These are phyloP conservation scores for Corythornis cristatus DNA, from an alignment of 2,113 vertebrate species.

Conservation along the genomic window DNA sequence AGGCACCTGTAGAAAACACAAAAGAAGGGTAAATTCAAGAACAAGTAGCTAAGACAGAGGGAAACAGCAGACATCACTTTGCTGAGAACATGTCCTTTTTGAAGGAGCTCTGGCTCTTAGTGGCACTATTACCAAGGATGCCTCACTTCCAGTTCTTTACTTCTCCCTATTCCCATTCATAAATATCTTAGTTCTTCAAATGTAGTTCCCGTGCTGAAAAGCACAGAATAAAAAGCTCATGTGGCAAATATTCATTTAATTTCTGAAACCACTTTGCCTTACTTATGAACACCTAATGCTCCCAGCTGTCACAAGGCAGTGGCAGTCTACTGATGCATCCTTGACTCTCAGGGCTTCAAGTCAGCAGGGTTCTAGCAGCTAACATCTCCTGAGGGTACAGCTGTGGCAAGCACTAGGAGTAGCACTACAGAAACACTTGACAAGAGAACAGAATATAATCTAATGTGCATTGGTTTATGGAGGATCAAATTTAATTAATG, in stretches of 20 bases:
- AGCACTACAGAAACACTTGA: not conserved
- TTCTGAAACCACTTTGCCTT: not conserved
- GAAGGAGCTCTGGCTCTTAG: not conserved
- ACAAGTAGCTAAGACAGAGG: not conserved
- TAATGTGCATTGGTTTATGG: not conserved
- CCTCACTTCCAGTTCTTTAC: not conserved
- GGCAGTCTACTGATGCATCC: not conserved
- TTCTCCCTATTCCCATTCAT: not conserved
- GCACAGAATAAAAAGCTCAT: not conserved
- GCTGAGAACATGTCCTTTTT: not conserved
- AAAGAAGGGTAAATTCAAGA: not conserved
- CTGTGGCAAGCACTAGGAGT: not conserved
- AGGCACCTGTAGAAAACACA: slow-evolving; percentile 82
- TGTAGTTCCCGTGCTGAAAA: not conserved
- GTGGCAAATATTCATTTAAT: not conserved
- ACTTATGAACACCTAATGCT: not conserved
- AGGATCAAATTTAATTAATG: not conserved
- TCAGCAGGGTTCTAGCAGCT: not conserved
- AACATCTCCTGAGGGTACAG: not conserved
- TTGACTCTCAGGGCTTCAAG: not conserved
- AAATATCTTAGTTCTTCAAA: not conserved
- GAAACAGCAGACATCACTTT: not conserved
- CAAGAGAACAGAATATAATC: not conserved
- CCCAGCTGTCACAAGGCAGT: not conserved
- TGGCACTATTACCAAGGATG: not conserved